A percentile compares a stretch with the other conserved stretches of the same genome.
These are phyloP conservation scores for Hippocampus abdominalis DNA, from an alignment of 2,113 vertebrate species.

Conservation along the genomic window DNA sequence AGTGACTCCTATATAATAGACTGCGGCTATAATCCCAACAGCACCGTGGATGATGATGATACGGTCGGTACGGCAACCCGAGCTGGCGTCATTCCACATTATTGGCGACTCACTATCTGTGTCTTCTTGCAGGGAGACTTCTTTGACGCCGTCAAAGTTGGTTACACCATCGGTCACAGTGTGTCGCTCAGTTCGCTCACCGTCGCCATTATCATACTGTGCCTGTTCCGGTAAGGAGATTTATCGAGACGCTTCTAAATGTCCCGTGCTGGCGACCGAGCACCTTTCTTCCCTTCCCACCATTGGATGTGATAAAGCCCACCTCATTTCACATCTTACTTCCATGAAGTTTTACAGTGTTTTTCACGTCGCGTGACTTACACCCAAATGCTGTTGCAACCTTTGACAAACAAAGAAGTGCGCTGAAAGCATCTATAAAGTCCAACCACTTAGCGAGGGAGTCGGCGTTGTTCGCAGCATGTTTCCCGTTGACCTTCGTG, in stretches of 20 bases:
- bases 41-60: slow-evolving; percentile 56
- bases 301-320: slow-evolving; percentile 24
- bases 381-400: slow-evolving; percentile 15
- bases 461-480: slow-evolving; percentile 22
- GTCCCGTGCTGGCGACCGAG: slow-evolving; percentile 1
- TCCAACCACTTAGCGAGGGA: slow-evolving; percentile 12
- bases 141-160: slow-evolving; percentile 80
- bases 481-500: slow-evolving; percentile 13
- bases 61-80: slow-evolving; percentile 67
- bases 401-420: slow-evolving; percentile 24
- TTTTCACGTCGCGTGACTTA: slow-evolving; percentile 30
- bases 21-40: slow-evolving; percentile 80
- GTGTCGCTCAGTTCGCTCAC: slow-evolving; percentile 86
- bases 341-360: slow-evolving; percentile 33
- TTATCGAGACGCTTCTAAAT: slow-evolving; percentile 5
- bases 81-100: background rate
- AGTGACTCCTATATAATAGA: slow-evolving; percentile 68
- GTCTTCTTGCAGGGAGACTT: slow-evolving; percentile 69
- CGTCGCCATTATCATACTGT: slow-evolving; percentile 81
- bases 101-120: background rate
- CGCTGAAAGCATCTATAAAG: slow-evolving; percentile 28
- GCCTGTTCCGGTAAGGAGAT: slow-evolving; percentile 57
- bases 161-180: slow-evolving; percentile 90
- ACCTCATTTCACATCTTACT: slow-evolving; percentile 3
- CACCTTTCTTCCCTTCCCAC: slow-evolving; percentile 17